Base-by-base conservation (phyloP, 2,113 vertebrate genomes). In the Toxotes chatareus region DNA sequence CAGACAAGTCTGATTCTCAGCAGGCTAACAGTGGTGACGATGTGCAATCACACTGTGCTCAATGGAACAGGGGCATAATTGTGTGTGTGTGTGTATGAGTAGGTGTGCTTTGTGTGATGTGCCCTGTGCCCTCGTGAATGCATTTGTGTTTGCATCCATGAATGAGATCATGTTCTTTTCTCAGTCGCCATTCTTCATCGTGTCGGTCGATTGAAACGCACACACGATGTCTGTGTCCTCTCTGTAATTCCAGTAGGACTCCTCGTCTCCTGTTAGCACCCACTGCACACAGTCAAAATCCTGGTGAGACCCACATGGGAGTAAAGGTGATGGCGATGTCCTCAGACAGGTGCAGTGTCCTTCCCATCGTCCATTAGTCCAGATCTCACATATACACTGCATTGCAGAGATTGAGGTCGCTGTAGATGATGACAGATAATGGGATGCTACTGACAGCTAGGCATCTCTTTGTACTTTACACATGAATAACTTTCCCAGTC, bases 381-480 rank as follows among this genome's bases (percentile, higher is more conserved):
- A 23, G 5, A 68, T 70, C 84, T 61, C 44, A 66, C 66, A 10
- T 60, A 23, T 51, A 47, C 51, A 19, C 60, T 19, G 66, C 73
- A 65, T 4, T 4, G 70, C 76, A 9, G 46, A 79, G 61, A 76
- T 46, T 40, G 76, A 85, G 79, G 69, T 66, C 21, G 19, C 62
- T 1, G 66, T 47, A 56, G 55, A 79, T 82, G 85, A 82, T 57
- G 82, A 32, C 75, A 27, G 73, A 85, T 84, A 78, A 89, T 84
- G 85, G 86, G 79, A 84, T 65, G 76, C 47, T 19, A 79, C 80
- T 82, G 84, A 84, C 82, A 89, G 86, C 77, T 5, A 16, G 55
- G 83, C 85, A 34, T 82, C 86, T 79, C 90, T 72, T 34, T 81
- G 86, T 89, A 55, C 85, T 88, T 92, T 38, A 68, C 88, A 81